Conservation (phyloP, 2,113 vertebrate species). For the Heterocephalus glaber region DNA sequence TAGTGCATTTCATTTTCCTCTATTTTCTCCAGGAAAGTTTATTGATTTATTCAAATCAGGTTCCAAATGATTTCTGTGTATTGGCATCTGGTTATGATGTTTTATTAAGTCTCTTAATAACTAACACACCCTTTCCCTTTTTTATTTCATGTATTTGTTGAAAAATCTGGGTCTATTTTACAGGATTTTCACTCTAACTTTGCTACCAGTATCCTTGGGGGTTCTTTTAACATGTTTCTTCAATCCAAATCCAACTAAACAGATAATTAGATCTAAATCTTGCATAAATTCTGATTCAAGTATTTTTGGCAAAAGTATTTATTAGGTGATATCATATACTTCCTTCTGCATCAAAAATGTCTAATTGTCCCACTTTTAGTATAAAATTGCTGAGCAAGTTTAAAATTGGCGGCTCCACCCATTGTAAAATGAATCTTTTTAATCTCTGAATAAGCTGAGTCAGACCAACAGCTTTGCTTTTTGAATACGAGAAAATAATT, state of each 20-base stretch:
- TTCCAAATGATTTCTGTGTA: background rate
- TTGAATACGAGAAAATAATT: background rate
- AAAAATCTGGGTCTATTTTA: slow-evolving; percentile 5
- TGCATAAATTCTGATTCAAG: slow-evolving; percentile 17
- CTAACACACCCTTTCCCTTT: background rate
- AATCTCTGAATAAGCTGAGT: background rate
- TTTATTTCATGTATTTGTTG: background rate
- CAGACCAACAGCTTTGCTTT: background rate
- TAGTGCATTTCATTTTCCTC: background rate
- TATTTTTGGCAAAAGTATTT: background rate
- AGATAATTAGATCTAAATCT: background rate
- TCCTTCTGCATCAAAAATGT: background rate
- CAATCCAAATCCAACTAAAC: background rate
- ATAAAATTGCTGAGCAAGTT: background rate
- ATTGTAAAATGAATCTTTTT: background rate
- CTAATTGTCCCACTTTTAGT: background rate
- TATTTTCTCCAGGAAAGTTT: background rate
- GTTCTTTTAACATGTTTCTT: background rate
- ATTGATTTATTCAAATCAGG: background rate
- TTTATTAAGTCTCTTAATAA: background rate
- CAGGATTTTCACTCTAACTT: background rate
- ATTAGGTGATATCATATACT: too few species aligned
- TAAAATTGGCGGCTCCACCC: background rate
- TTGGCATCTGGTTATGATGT: background rate
- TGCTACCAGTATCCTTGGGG: background rate